Evolutionary conservation across 2,113 vertebrate species (phyloP).

Genomic region (Dipodomys ordii): DNA sequence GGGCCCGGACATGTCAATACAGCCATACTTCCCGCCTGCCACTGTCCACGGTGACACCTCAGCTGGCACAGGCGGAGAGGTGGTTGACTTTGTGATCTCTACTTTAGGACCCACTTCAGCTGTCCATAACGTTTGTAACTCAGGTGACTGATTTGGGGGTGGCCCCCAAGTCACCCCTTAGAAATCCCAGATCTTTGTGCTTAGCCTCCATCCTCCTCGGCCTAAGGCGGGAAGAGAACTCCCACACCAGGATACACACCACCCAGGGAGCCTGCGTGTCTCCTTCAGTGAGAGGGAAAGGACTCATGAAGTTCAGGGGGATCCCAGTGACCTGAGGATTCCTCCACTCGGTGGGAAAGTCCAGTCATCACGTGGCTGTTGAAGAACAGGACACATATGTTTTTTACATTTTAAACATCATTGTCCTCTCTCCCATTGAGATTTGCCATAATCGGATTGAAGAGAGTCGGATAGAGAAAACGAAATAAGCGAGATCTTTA

Average conservation of each 20-base stretch:
- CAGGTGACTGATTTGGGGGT: constrained; percentile 74
- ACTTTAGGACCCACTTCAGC: constrained; percentile 69
- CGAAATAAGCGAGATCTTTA: constrained; percentile 5
- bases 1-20: constrained; percentile 17
- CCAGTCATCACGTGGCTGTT: neutral
- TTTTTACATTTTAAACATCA: constrained; percentile 45
- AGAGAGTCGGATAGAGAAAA: constrained; percentile 28
- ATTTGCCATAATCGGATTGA: constrained; percentile 13
- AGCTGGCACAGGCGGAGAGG: neutral
- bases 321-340: neutral
- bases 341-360: neutral
- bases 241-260: neutral
- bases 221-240: neutral
- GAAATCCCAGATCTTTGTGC: constrained; percentile 54
- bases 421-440: constrained; percentile 46
- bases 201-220: constrained; percentile 52
- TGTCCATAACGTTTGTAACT: constrained; percentile 59
- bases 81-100: constrained; percentile 33
- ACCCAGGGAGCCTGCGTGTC: neutral
- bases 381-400: neutral
- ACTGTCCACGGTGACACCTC: constrained; percentile 16
- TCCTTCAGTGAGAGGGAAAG: neutral
- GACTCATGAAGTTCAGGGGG: fast-evolving
- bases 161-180: constrained; percentile 6
- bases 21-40: constrained; percentile 1